Percentiles rank a stretch among this genome's conserved stretches.
phyloP scores from a whole-genome alignment of 2,797 vertebrate genomes.

The Arctocebus calabarensis region DNA sequence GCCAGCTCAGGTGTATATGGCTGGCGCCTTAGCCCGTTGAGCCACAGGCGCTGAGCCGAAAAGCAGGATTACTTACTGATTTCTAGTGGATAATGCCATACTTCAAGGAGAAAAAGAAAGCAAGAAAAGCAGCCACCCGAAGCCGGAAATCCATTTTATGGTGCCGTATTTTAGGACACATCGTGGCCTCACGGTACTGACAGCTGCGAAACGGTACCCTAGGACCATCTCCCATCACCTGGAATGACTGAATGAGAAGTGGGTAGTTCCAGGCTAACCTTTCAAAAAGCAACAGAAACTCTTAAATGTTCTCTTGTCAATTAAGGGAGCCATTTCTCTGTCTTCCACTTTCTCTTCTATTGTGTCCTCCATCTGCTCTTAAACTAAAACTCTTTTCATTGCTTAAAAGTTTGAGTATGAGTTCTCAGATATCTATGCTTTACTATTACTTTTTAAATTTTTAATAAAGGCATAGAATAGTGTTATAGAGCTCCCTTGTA shows the following conservation, averaged over 20 bases:
- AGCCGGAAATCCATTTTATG: background rate
- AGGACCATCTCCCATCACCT: background rate
- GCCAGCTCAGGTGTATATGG: no score
- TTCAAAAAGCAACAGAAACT: background rate
- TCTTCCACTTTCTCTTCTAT: conserved; percentile 9
- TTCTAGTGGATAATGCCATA: background rate
- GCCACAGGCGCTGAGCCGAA: no score
- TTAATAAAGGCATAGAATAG: background rate
- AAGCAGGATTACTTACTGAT: background rate
- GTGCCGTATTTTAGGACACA: background rate
- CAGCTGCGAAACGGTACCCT: background rate
- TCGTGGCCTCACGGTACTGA: background rate
- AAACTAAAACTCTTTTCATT: background rate
- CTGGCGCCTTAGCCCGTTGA: no score
- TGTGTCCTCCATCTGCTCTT: background rate
- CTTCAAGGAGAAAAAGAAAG: background rate
- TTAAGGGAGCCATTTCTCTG: background rate
- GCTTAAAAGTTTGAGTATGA: background rate
- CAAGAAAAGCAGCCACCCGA: background rate
- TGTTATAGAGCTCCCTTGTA: background rate
- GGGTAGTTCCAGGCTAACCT: background rate
- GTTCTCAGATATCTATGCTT: conserved; percentile 2
- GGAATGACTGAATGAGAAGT: background rate
- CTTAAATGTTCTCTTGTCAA: background rate
- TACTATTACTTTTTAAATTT: background rate